Evolutionary conservation across 2,113 vertebrate species (phyloP).

Genomic region (Prolemur simus): DNA sequence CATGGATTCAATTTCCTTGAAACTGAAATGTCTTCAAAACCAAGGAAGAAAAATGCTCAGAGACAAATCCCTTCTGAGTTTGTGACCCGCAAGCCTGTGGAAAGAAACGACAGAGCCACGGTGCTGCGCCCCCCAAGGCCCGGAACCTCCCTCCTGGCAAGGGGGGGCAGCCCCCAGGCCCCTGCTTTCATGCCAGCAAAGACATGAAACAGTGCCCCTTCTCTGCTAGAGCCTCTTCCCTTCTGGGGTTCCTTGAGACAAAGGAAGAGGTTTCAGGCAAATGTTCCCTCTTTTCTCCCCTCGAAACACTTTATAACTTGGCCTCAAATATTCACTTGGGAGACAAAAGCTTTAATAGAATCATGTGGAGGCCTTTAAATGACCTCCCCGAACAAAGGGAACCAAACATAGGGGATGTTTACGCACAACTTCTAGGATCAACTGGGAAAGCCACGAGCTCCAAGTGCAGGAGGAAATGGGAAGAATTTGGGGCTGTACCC

Average conservation of each 20-base stretch:
- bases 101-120: neutral
- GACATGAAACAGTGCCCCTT: accelerated
- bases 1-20: constrained; percentile 68
- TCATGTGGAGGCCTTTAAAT: neutral
- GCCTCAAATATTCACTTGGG: neutral
- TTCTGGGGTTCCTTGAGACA: neutral
- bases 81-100: neutral
- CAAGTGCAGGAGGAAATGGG: accelerated
- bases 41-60: neutral
- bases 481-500: accelerated
- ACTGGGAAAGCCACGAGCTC: neutral
- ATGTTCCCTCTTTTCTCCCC: neutral
- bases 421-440: neutral
- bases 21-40: constrained; percentile 41
- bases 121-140: accelerated
- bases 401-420: neutral
- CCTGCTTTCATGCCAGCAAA: accelerated
- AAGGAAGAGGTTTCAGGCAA: neutral
- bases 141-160: neutral
- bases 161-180: no score
- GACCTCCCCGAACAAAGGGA: constrained; percentile 50
- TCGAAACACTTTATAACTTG: neutral
- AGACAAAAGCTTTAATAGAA: neutral
- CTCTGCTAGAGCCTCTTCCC: neutral
- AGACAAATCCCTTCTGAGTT: neutral